These are phyloP conservation scores for Leucopsar rothschildi DNA, from an alignment of 2,113 vertebrate genomes.

Conservation along the genomic window DNA sequence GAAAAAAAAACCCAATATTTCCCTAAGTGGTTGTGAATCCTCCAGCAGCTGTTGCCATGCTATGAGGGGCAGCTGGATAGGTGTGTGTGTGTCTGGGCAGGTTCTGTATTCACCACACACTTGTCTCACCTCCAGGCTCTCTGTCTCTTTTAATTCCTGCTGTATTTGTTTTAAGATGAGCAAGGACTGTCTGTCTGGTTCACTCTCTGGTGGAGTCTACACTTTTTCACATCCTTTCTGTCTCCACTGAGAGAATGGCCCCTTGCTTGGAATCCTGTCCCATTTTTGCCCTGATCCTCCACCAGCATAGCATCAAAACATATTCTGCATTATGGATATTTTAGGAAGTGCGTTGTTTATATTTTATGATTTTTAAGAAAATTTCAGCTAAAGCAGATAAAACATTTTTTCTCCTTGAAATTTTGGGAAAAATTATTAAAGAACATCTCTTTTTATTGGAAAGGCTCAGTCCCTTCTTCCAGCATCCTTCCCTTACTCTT, in stretches of 20 bases:
- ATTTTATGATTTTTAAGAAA: not conserved
- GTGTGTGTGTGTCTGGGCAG: not conserved
- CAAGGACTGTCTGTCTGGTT: not conserved
- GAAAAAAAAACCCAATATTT: not conserved
- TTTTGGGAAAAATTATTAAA: not conserved
- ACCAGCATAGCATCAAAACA: not conserved
- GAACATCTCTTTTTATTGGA: not conserved
- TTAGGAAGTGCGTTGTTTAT: not conserved
- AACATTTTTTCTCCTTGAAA: not conserved
- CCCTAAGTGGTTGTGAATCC: not conserved
- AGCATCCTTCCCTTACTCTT: not conserved
- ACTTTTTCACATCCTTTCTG: not conserved
- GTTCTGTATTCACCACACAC: not conserved
- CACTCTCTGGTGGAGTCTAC: not conserved
- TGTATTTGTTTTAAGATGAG: not conserved
- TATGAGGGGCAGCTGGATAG: not conserved
- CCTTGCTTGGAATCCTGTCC: not conserved
- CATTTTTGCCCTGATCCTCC: not conserved
- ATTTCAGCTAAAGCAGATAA: not conserved
- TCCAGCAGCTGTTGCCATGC: rapidly evolving
- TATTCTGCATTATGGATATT: not conserved
- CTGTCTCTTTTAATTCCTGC: not conserved
- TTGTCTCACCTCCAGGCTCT: not conserved
- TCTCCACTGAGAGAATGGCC: not conserved
- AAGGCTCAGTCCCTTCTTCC: not conserved